These are phyloP conservation scores for Charadrius vociferus DNA, from an alignment of 2,113 vertebrate genomes.

Conservation along the genomic window DNA sequence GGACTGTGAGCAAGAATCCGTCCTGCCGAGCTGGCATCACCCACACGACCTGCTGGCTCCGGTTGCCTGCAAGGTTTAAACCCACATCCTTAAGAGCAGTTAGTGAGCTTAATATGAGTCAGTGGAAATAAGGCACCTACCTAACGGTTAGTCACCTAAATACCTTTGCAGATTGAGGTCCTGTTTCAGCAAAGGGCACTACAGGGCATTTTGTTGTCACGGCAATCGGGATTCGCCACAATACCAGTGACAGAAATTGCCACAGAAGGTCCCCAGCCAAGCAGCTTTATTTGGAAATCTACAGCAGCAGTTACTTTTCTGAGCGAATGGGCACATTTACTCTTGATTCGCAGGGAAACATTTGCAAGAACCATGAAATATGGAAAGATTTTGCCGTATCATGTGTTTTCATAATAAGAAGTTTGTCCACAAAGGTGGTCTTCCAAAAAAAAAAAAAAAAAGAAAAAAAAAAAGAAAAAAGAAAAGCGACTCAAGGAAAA, in stretches of 20 bases:
- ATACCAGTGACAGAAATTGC: not conserved
- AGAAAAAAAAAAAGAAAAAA: not conserved
- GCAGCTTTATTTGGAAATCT: not conserved
- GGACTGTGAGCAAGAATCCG: not conserved
- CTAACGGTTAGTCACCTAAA: not conserved
- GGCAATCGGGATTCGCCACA: not conserved
- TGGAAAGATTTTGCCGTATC: not conserved
- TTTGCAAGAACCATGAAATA: not conserved
- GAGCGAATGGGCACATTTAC: not conserved
- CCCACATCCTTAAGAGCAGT: not conserved
- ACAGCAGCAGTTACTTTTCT: not conserved
- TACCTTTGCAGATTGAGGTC: not conserved
- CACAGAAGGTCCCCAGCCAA: not conserved
- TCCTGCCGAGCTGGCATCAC: not conserved
- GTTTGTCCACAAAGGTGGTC: not conserved
- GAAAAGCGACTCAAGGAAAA: not conserved
- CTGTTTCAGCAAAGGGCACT: not conserved
- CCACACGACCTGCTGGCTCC: not conserved
- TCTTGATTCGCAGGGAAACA: not conserved
- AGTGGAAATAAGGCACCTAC: slow-evolving; percentile 19
- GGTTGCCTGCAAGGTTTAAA: not conserved
- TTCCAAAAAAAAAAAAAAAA: not conserved
- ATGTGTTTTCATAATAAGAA: slow-evolving; percentile 10
- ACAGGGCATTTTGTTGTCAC: not conserved
- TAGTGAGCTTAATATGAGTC: not conserved